These are phyloP conservation scores for Leucoraja erinaceus DNA, from an alignment of 2,113 vertebrate species.

Conservation along the genomic window DNA sequence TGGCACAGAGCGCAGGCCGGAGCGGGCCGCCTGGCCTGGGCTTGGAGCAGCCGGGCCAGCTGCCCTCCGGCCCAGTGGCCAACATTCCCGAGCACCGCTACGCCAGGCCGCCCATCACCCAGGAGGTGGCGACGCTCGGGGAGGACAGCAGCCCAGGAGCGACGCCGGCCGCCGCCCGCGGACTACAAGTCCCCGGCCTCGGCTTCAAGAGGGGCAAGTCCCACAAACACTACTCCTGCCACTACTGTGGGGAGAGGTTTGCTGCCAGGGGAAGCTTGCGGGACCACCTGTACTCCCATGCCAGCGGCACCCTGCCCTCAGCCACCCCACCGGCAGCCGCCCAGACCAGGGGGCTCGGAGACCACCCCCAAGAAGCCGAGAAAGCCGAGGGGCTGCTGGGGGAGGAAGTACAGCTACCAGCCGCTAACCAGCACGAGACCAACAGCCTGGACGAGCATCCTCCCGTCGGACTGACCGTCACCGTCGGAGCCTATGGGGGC, in stretches of 20 bases:
- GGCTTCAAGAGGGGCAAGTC: slow-evolving; percentile 56
- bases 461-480: slow-evolving; percentile 64
- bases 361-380: slow-evolving; percentile 62
- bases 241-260: slow-evolving; percentile 85
- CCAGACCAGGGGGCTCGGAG: slow-evolving; percentile 67
- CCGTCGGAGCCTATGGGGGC: slow-evolving; percentile 68
- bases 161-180: slow-evolving; percentile 55
- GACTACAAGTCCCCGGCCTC: slow-evolving; percentile 50
- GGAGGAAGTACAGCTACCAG: slow-evolving; percentile 39
- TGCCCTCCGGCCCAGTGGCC: background rate
- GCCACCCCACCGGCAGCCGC: slow-evolving; percentile 51
- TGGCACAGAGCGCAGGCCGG: background rate
- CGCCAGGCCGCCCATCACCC: slow-evolving; percentile 46
- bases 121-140: slow-evolving; percentile 53
- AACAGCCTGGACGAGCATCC: slow-evolving; percentile 65
- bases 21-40: background rate
- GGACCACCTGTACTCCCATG: slow-evolving; percentile 81
- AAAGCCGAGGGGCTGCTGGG: slow-evolving; percentile 46
- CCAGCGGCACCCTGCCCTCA: slow-evolving; percentile 65
- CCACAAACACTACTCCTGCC: slow-evolving; percentile 67
- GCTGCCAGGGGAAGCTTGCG: slow-evolving; percentile 69
- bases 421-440: slow-evolving; percentile 54
- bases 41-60: background rate
- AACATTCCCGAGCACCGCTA: slow-evolving; percentile 16
- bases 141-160: slow-evolving; percentile 51